Conservation (phyloP, 2,113 vertebrate genomes). For the Silurus meridionalis region DNA sequence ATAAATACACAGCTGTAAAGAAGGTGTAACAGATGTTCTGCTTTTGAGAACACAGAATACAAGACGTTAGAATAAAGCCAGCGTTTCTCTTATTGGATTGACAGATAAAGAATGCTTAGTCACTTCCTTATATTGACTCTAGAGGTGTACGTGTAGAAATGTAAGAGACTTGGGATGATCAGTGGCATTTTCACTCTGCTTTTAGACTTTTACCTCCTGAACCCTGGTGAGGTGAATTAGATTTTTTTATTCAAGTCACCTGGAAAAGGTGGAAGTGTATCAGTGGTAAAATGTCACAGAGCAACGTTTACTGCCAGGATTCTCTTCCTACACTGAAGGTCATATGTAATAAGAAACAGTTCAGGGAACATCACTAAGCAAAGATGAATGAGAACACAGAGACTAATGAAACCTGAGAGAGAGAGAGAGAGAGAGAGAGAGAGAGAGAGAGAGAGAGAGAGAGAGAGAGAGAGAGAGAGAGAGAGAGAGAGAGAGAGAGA, state of each 20-base stretch:
- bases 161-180: background rate
- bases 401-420: background rate
- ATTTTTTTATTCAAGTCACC: background rate
- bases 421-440: background rate
- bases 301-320: background rate
- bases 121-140: no score
- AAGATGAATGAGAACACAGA: slow-evolving; percentile 1
- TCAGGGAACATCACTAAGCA: background rate
- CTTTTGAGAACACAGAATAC: background rate
- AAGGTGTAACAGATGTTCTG: background rate
- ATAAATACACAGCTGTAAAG: background rate
- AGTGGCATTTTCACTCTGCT: slow-evolving; percentile 4
- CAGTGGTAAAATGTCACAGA: background rate
- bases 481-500: no score
- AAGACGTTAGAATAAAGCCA: background rate
- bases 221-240: slow-evolving; percentile 3
- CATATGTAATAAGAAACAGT: slow-evolving; percentile 8
- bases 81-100: background rate
- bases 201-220: background rate
- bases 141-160: background rate
- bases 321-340: background rate
- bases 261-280: background rate
- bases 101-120: background rate
- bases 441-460: background rate
- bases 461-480: no score